These are phyloP conservation scores for Brachystomella parvula DNA, from an alignment of 1,140 invertebrate genomes.

Conservation along the genomic window DNA sequence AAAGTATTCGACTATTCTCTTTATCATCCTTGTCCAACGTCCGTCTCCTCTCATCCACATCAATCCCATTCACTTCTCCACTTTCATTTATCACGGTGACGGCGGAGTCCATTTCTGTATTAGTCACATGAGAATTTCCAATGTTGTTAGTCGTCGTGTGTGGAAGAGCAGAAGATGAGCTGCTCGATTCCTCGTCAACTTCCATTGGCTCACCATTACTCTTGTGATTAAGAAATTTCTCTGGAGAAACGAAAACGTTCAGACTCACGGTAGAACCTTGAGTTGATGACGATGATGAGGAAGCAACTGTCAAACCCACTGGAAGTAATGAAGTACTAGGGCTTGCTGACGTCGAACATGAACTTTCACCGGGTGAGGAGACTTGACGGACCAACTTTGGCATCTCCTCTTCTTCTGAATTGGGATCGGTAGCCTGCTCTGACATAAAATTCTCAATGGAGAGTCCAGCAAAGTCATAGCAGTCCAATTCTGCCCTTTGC, in stretches of 20 bases:
- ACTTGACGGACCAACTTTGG: too few species aligned
- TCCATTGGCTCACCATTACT: not conserved
- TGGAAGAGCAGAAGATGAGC: not conserved
- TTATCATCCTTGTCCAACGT: conserved; percentile 34
- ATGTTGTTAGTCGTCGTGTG: too few species aligned
- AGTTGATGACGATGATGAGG: not conserved
- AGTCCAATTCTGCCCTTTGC: too few species aligned
- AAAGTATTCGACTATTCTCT: conserved; percentile 24
- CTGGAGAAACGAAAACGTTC: not conserved
- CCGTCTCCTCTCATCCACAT: conserved; percentile 18
- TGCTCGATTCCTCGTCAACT: not conserved
- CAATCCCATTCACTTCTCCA: conserved; percentile 11
- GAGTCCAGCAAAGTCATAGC: too few species aligned
- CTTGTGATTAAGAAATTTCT: not conserved
- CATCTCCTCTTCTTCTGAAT: too few species aligned
- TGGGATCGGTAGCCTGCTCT: too few species aligned
- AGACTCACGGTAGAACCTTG: not conserved
- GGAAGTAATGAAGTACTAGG: too few species aligned
- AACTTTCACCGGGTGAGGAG: too few species aligned
- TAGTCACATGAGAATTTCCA: too few species aligned
- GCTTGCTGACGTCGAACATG: too few species aligned
- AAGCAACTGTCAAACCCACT: not conserved
- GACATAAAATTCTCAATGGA: too few species aligned
- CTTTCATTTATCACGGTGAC: not conserved
- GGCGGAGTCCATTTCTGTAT: not conserved